phyloP scores from a whole-genome alignment of 2,113 vertebrate genomes.

The Nettapus auritus region DNA sequence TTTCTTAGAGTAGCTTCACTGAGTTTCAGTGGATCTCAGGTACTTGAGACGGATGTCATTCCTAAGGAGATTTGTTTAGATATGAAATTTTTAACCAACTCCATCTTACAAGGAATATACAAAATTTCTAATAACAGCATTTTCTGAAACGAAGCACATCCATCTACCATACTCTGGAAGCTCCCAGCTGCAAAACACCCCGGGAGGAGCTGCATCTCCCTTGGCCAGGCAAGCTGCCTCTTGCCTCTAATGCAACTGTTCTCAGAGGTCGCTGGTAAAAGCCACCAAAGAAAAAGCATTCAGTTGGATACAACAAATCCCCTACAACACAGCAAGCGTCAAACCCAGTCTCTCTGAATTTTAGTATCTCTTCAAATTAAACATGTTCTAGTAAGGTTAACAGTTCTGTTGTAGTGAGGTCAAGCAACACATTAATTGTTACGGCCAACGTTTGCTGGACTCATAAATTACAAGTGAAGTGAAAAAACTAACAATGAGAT shows the following conservation, averaged over 20 bases:
- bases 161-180: not conserved
- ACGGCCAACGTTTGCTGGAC: not conserved
- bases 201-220: not conserved
- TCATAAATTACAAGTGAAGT: slow-evolving; percentile 45
- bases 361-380: not conserved
- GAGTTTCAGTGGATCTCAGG: not conserved
- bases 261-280: not conserved
- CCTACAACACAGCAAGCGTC: rapidly evolving
- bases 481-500: slow-evolving; percentile 55
- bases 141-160: not conserved
- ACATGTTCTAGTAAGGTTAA: not conserved
- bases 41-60: not conserved
- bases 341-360: not conserved
- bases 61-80: not conserved
- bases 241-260: not conserved
- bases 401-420: not conserved
- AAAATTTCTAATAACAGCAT: not conserved
- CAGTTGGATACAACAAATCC: not conserved
- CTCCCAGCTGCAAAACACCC: not conserved
- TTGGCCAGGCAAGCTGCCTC: not conserved
- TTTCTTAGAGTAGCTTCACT: not conserved
- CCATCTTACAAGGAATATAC: not conserved
- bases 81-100: not conserved
- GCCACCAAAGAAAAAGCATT: not conserved
- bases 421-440: not conserved